Evolutionary conservation across 1,140 invertebrate genomes (phyloP).

Genomic region (Mercenaria mercenaria): DNA sequence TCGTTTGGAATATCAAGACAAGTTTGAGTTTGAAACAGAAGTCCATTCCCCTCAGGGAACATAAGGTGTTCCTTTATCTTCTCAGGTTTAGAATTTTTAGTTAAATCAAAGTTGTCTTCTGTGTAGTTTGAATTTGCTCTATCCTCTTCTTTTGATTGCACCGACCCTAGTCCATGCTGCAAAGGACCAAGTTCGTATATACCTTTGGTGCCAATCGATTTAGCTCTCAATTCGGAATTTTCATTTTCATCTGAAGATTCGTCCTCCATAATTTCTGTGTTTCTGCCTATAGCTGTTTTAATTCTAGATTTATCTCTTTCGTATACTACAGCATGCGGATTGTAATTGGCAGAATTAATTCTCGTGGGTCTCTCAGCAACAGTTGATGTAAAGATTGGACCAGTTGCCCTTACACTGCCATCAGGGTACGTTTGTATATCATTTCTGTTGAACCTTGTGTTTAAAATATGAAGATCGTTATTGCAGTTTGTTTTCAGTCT

Average conservation of each 20-base stretch:
- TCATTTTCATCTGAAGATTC: background rate
- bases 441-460: conserved; percentile 19
- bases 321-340: background rate
- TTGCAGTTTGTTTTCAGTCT: conserved; percentile 13
- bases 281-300: background rate
- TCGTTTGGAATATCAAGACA: background rate
- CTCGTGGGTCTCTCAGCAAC: background rate
- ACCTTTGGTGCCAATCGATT: too few species aligned
- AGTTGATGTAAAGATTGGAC: background rate
- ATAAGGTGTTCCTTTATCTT: background rate
- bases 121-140: background rate
- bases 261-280: background rate
- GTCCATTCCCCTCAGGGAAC: background rate
- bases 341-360: background rate
- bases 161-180: background rate
- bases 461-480: background rate
- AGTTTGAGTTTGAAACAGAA: background rate
- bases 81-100: background rate
- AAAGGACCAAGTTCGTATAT: background rate
- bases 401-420: background rate
- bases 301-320: background rate
- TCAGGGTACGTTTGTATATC: background rate
- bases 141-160: background rate
- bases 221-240: too few species aligned
- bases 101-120: background rate